Evolutionary conservation across 2,113 vertebrate genomes (phyloP).

Genomic region (Panurus biarmicus): DNA sequence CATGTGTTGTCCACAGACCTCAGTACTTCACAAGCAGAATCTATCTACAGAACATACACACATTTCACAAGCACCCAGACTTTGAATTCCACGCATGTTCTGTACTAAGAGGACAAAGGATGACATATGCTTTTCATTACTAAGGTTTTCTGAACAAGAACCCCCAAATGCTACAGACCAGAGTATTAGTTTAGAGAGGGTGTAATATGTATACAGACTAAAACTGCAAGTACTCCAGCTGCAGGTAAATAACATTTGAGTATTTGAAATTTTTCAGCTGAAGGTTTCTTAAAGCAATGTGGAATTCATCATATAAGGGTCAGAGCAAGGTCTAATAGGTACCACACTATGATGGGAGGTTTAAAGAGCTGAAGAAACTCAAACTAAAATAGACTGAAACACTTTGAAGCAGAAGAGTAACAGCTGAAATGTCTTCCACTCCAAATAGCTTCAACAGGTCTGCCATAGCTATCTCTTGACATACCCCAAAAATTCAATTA

Average conservation of each 20-base stretch:
- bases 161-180: neutral
- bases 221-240: neutral
- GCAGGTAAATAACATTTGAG: neutral
- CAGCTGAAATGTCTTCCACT: neutral
- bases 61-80: neutral
- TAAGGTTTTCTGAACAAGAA: neutral
- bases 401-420: neutral
- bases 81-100: neutral
- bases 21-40: neutral
- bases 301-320: neutral
- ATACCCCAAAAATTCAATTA: neutral
- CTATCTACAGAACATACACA: neutral
- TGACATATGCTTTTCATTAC: neutral
- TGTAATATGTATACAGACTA: neutral
- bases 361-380: neutral
- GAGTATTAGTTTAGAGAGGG: neutral
- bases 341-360: neutral
- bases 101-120: neutral
- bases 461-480: neutral
- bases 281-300: neutral
- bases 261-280: neutral
- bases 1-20: neutral
- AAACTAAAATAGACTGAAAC: neutral
- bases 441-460: neutral
- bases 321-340: neutral